Evolutionary conservation across 1,140 invertebrate species (phyloP).

Genomic region (Saccostrea echinata): DNA sequence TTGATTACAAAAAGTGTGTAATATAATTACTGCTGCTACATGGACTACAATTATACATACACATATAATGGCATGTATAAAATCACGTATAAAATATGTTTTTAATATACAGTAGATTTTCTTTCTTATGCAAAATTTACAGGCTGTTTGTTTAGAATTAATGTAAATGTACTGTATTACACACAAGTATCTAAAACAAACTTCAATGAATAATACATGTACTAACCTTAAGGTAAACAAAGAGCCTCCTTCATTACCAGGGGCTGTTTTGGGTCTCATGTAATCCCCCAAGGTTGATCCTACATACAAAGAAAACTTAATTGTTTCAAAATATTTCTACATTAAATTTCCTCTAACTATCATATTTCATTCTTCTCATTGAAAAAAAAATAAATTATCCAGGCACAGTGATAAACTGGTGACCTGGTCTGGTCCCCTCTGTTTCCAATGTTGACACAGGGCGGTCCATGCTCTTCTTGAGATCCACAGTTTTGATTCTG

Average conservation of each 20-base stretch:
- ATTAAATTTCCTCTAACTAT: not conserved
- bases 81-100: too few relatives aligned
- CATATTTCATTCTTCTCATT: not conserved
- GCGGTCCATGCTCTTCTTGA: constrained; percentile 68
- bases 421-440: constrained; percentile 71
- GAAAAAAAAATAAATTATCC: not conserved
- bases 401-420: not conserved
- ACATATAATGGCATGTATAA: too few relatives aligned
- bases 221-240: constrained; percentile 72
- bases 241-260: constrained; percentile 68
- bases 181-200: too few relatives aligned
- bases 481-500: constrained; percentile 71
- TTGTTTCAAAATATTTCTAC: not conserved
- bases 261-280: constrained; percentile 73
- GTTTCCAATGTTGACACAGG: constrained; percentile 67
- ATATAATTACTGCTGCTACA: too few relatives aligned
- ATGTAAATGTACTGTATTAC: too few relatives aligned
- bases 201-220: too few relatives aligned
- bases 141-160: too few relatives aligned
- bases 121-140: too few relatives aligned
- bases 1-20: too few relatives aligned
- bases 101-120: too few relatives aligned
- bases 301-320: not conserved
- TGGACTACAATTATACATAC: too few relatives aligned
- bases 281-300: constrained; percentile 68